phyloP scores from a whole-genome alignment of 35 echinoderm and acorn worm genomes.

The Apostichopus japonicus region DNA sequence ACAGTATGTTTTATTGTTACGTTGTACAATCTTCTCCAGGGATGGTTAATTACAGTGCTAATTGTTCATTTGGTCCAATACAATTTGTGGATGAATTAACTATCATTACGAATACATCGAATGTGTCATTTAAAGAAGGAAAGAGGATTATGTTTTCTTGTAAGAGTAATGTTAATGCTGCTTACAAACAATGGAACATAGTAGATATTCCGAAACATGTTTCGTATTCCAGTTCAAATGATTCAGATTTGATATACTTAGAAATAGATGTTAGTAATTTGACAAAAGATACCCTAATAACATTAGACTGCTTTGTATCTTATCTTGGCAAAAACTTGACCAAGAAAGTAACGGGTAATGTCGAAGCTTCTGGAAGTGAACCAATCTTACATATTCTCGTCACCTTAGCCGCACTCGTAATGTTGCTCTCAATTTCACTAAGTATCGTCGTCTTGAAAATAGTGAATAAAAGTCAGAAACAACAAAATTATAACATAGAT shows the following conservation, averaged over 20 bases:
- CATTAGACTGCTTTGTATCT: not conserved
- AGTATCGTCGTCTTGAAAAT: too few relatives aligned
- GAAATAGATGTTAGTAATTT: not conserved
- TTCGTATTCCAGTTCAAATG: not conserved
- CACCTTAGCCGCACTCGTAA: too few relatives aligned
- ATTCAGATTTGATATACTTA: not conserved
- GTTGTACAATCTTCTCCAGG: not conserved
- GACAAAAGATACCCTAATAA: not conserved
- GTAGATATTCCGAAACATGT: not conserved
- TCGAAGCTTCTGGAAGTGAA: not conserved
- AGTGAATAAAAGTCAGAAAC: too few relatives aligned
- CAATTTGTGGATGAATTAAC: not conserved
- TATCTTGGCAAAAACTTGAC: not conserved
- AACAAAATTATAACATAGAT: too few relatives aligned
- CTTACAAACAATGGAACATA: not conserved
- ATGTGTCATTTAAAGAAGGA: not conserved
- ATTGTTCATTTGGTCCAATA: not conserved
- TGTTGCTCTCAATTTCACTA: too few relatives aligned
- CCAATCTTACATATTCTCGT: too few relatives aligned
- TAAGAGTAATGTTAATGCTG: not conserved
- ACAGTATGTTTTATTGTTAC: constrained; percentile 1
- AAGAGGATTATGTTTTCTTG: not conserved
- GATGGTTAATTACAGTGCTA: not conserved
- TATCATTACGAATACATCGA: not conserved
- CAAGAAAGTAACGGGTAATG: not conserved